Evolutionary conservation across 1,140 invertebrate genomes (phyloP).

Genomic region (Sesamia nonagrioides): DNA sequence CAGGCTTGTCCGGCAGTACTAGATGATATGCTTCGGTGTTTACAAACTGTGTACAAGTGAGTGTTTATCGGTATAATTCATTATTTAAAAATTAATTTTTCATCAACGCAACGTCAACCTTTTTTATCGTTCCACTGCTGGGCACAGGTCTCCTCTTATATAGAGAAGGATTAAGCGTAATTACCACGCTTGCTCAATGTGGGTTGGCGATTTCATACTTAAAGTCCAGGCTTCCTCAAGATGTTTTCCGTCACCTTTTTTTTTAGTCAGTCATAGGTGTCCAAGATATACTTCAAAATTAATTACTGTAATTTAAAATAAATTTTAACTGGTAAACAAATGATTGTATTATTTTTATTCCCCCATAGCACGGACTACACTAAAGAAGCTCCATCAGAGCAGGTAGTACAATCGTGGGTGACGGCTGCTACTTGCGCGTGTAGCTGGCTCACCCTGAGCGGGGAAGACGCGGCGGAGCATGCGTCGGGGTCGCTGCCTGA

Average conservation of each 20-base stretch:
- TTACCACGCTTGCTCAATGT: no score
- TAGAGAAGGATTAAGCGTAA: no score
- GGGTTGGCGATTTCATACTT: no score
- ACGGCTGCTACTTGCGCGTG: constrained; percentile 71
- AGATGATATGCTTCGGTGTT: constrained; percentile 77
- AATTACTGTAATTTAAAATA: neutral
- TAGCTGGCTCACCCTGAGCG: constrained; percentile 76
- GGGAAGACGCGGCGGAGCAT: constrained; percentile 62
- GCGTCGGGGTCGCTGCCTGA: constrained; percentile 66
- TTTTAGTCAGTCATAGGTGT: no score
- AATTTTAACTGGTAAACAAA: neutral
- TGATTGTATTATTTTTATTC: neutral
- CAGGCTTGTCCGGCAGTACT: constrained; percentile 77
- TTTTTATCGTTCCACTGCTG: no score
- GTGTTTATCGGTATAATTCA: no score
- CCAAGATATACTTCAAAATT: no score
- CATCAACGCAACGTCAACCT: no score
- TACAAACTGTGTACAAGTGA: constrained; percentile 79
- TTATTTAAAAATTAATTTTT: no score
- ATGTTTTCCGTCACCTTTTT: no score
- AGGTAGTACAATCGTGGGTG: constrained; percentile 69
- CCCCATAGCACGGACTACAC: constrained; percentile 67
- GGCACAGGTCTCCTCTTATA: no score
- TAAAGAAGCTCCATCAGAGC: constrained; percentile 69
- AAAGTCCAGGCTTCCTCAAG: no score